Evolutionary conservation across 2,113 vertebrate genomes (phyloP).

Genomic region (Nycticebus coucang): DNA sequence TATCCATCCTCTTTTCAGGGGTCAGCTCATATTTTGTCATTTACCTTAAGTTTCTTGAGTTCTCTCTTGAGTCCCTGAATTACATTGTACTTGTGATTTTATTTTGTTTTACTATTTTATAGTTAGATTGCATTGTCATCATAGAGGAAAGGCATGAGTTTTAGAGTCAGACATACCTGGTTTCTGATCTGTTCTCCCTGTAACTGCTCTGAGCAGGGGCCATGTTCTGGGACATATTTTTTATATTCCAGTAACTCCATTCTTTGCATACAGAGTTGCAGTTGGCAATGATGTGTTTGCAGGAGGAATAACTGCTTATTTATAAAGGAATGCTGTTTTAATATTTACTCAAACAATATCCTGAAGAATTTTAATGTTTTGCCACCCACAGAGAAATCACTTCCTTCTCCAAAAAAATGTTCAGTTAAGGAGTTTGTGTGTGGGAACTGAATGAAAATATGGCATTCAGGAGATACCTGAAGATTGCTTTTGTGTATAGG

Average conservation of each 20-base stretch:
- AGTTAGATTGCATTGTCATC: not conserved
- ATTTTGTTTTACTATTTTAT: not conserved
- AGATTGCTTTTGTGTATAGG: not conserved
- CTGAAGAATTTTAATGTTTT: conserved; percentile 29
- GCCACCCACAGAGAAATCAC: conserved; percentile 37
- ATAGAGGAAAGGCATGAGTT: not conserved
- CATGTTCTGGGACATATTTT: not conserved
- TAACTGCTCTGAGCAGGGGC: not conserved
- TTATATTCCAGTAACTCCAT: not conserved
- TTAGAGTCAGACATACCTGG: not conserved
- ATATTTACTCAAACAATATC: conserved; percentile 47
- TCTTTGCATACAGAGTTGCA: not conserved
- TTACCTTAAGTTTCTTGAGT: not conserved
- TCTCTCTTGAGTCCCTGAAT: not conserved
- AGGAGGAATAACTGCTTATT: conserved; percentile 26
- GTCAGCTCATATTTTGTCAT: not conserved
- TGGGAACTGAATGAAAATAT: not conserved
- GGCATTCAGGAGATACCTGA: not conserved
- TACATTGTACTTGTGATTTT: not conserved
- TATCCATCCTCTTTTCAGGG: not conserved
- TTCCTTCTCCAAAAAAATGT: conserved; percentile 3
- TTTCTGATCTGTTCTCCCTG: not conserved
- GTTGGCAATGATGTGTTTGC: conserved; percentile 4
- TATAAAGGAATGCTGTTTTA: conserved; percentile 47
- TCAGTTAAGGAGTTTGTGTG: not conserved